Conservation (phyloP, 2,113 vertebrate species). For the Tenebrosternarchus preto region DNA sequence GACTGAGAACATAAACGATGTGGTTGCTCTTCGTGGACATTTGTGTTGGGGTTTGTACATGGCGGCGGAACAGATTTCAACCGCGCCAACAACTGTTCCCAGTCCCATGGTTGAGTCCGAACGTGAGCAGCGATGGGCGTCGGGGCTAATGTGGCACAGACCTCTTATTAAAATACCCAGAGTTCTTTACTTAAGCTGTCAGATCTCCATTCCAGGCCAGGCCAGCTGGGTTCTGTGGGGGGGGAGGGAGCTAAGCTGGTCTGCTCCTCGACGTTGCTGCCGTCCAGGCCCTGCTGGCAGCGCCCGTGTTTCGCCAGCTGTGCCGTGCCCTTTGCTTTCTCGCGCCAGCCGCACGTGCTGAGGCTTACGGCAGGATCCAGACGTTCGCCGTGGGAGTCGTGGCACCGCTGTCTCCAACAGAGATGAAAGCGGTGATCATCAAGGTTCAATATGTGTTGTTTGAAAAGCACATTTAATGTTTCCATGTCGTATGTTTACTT, state of each 20-base stretch:
- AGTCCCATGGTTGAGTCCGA: too few species aligned
- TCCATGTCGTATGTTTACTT: conserved; percentile 1
- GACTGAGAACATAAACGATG: too few species aligned
- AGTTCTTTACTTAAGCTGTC: conserved; percentile 12
- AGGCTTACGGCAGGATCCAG: conserved; percentile 29
- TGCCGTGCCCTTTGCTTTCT: conserved; percentile 43
- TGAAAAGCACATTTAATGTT: background rate
- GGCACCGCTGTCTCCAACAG: background rate
- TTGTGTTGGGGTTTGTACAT: too few species aligned
- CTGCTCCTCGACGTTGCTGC: conserved; percentile 33
- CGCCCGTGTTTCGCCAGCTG: conserved; percentile 45
- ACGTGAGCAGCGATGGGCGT: too few species aligned
- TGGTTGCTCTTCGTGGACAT: too few species aligned
- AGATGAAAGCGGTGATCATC: conserved; percentile 27
- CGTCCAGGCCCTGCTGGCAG: conserved; percentile 26
- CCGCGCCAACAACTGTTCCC: too few species aligned
- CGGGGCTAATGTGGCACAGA: background rate
- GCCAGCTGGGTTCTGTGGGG: conserved; percentile 36
- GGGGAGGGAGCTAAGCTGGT: conserved; percentile 40
- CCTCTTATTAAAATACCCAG: background rate
- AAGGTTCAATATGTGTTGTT: conserved; percentile 29
- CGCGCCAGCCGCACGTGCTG: conserved; percentile 22
- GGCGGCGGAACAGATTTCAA: too few species aligned
- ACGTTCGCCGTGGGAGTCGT: conserved; percentile 11
- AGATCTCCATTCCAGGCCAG: conserved; percentile 15